Evolutionary conservation across 1,140 invertebrate species (phyloP).

Genomic region (Plodia interpunctella): DNA sequence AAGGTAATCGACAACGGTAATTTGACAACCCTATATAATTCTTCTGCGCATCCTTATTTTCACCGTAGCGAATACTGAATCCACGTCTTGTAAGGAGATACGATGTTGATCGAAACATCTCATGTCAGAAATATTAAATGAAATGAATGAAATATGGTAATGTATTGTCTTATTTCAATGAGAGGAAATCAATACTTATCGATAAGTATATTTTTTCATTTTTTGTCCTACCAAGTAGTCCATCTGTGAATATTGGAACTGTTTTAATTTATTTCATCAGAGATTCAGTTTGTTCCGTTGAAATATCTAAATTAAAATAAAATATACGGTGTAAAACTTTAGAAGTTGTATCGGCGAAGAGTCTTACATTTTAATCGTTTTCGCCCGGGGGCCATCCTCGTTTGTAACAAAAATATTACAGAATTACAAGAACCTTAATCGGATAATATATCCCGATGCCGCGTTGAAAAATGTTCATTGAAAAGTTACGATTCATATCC

Average conservation of each 20-base stretch:
- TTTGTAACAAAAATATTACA: constrained; percentile 19
- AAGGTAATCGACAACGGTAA: constrained; percentile 27
- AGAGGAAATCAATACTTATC: too few relatives aligned
- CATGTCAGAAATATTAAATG: too few relatives aligned
- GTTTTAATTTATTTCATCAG: too few relatives aligned
- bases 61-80: constrained; percentile 10
- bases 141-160: too few relatives aligned
- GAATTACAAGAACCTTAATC: constrained; percentile 8
- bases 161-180: too few relatives aligned
- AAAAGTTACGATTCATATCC: neutral
- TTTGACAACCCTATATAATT: constrained; percentile 25
- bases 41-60: constrained; percentile 8
- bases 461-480: constrained; percentile 3
- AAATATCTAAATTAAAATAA: neutral
- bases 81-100: too few relatives aligned
- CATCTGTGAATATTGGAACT: too few relatives aligned
- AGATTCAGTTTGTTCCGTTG: too few relatives aligned
- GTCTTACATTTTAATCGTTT: constrained; percentile 14
- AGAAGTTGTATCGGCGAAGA: neutral
- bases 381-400: constrained; percentile 12
- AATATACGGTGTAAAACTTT: neutral
- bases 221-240: too few relatives aligned
- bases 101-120: too few relatives aligned
- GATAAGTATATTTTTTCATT: too few relatives aligned
- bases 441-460: constrained; percentile 1